These are phyloP conservation scores for Synergus laeviventris DNA, from an alignment of 2,888 invertebrate species.

Conservation along the genomic window DNA sequence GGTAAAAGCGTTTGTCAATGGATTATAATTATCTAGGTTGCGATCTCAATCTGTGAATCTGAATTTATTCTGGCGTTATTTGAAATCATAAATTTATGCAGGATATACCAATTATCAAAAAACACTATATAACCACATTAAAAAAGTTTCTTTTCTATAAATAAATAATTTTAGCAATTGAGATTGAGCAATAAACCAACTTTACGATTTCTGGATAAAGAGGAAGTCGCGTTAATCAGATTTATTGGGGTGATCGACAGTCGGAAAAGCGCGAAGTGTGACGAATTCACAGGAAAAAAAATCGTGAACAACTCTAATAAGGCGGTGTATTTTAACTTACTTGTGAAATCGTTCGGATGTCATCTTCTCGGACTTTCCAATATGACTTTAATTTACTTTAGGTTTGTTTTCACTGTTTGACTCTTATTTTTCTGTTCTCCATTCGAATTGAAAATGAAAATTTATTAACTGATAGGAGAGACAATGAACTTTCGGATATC, in stretches of 20 bases:
- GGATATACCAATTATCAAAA: no score
- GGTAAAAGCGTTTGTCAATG: constrained; percentile 25
- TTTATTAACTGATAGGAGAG: not conserved
- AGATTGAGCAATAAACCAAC: no score
- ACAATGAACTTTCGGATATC: not conserved
- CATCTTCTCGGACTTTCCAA: constrained; percentile 61
- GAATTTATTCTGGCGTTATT: no score
- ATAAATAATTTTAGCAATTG: no score
- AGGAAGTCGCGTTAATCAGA: constrained; percentile 29
- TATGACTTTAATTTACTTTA: constrained; percentile 41
- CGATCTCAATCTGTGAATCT: not conserved
- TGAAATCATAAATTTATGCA: no score
- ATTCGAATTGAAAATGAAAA: not conserved
- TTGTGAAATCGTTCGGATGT: constrained; percentile 73
- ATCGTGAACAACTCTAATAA: not conserved
- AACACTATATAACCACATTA: no score
- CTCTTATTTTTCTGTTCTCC: not conserved
- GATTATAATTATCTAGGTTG: constrained; percentile 37
- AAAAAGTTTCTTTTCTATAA: no score
- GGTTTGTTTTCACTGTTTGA: not conserved
- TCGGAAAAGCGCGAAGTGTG: constrained; percentile 43
- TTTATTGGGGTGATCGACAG: constrained; percentile 44
- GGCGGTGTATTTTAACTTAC: constrained; percentile 62
- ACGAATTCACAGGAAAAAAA: constrained; percentile 5
- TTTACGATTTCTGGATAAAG: constrained; percentile 7